These are phyloP conservation scores for Cercopithecus hamlyni DNA, from an alignment of 2,797 vertebrate genomes.

Conservation along the genomic window DNA sequence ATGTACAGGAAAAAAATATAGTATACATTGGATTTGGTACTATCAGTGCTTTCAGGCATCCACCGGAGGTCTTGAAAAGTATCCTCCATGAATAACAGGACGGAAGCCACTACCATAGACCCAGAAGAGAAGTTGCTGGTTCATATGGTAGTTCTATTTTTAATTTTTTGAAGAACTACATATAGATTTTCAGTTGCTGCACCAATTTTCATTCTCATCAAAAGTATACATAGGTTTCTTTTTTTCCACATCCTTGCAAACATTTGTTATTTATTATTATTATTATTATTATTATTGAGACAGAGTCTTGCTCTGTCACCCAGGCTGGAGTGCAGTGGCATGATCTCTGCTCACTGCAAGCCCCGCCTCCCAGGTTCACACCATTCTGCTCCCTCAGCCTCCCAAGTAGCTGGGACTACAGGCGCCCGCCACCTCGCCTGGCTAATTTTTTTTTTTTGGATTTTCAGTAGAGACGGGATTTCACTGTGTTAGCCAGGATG, in stretches of 20 bases:
- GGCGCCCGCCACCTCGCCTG: fast-evolving
- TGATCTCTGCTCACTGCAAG: no score
- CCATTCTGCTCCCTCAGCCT: no score
- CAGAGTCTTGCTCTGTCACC: no score
- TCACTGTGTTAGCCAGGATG: no score
- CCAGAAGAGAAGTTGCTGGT: background rate
- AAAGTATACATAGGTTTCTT: background rate
- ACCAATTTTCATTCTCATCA: no score
- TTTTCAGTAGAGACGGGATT: no score
- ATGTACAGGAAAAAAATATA: background rate
- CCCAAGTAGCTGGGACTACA: no score
- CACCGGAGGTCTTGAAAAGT: background rate
- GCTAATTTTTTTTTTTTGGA: no score
- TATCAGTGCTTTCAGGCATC: background rate
- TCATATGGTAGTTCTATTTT: background rate
- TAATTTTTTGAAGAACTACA: background rate
- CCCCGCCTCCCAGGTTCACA: no score
- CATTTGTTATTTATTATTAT: background rate
- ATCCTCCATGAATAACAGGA: background rate
- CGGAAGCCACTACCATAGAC: background rate
- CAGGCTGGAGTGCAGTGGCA: no score
- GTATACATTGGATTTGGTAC: background rate
- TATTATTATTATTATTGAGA: no score
- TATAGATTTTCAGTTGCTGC: no score
- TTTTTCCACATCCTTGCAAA: background rate